phyloP scores from a whole-genome alignment of 2,113 vertebrate genomes.

The Mohoua ochrocephala region DNA sequence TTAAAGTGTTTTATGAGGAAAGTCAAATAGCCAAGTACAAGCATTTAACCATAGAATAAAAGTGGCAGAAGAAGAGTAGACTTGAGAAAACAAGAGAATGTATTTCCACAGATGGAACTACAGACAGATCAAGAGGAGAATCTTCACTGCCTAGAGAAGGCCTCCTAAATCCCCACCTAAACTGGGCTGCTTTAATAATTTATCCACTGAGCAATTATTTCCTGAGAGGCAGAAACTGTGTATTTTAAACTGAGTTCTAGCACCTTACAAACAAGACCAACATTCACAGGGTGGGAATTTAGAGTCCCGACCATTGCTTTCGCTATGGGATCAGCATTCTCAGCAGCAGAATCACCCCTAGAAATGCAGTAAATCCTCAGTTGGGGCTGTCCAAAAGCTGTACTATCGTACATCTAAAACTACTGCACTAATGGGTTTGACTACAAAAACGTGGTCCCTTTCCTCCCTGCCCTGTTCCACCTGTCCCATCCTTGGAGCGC shows the following conservation, averaged over 20 bases:
- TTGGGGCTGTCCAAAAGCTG: background rate
- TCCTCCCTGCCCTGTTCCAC: background rate
- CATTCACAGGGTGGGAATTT: background rate
- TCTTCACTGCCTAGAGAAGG: background rate
- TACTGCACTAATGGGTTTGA: background rate
- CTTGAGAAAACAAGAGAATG: background rate
- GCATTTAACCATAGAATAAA: background rate
- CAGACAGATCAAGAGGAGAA: background rate
- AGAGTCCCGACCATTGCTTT: accelerated
- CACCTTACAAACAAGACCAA: background rate
- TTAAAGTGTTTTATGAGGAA: background rate
- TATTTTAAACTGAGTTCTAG: background rate
- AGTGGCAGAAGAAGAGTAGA: background rate
- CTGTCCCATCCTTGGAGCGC: background rate
- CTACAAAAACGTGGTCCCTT: background rate
- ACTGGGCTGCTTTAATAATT: background rate
- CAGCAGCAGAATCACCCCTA: background rate
- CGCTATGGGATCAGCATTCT: background rate
- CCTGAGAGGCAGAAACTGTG: background rate
- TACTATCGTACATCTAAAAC: background rate
- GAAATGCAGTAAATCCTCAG: background rate
- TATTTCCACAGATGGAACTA: background rate
- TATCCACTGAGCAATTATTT: background rate
- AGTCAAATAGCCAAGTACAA: background rate
- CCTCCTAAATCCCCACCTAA: background rate